Conservation (phyloP, 1,140 invertebrate species). For the Nephotettix cincticeps region DNA sequence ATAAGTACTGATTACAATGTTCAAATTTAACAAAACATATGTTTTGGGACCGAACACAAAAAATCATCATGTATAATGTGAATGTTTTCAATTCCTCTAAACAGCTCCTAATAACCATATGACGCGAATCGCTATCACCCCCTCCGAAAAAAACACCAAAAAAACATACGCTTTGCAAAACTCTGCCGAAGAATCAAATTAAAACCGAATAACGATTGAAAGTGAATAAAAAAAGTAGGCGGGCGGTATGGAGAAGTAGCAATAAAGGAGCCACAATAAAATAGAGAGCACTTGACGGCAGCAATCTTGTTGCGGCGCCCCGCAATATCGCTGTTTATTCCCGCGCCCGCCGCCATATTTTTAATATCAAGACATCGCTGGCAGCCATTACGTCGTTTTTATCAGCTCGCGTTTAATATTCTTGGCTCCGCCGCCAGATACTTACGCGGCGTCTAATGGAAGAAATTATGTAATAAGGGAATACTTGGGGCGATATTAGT, state of each 20-base stretch:
- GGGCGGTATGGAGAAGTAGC: background rate
- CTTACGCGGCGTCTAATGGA: background rate
- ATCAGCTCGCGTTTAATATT: constrained; percentile 16
- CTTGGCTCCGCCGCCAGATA: background rate
- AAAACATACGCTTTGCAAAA: too few species aligned
- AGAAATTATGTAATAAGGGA: constrained; percentile 4
- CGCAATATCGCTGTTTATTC: constrained; percentile 19
- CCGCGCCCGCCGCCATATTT: constrained; percentile 12
- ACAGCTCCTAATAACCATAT: too few species aligned
- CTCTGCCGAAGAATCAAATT: too few species aligned
- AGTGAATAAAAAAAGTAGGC: background rate
- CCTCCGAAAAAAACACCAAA: too few species aligned
- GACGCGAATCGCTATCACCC: too few species aligned
- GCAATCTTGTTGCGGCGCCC: constrained; percentile 2
- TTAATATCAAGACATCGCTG: constrained; percentile 19
- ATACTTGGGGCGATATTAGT: background rate
- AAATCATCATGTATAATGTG: too few species aligned
- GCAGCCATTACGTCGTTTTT: background rate
- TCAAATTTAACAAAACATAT: too few species aligned
- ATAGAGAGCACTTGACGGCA: background rate
- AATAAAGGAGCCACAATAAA: constrained; percentile 3
- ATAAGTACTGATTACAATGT: too few species aligned
- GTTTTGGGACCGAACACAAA: too few species aligned
- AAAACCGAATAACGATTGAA: background rate
- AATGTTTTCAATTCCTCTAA: too few species aligned